Percentiles rank a stretch among this genome's conserved stretches.
Conservation (phyloP, 1,140 invertebrate genomes). For the Bradysia coprophila region DNA sequence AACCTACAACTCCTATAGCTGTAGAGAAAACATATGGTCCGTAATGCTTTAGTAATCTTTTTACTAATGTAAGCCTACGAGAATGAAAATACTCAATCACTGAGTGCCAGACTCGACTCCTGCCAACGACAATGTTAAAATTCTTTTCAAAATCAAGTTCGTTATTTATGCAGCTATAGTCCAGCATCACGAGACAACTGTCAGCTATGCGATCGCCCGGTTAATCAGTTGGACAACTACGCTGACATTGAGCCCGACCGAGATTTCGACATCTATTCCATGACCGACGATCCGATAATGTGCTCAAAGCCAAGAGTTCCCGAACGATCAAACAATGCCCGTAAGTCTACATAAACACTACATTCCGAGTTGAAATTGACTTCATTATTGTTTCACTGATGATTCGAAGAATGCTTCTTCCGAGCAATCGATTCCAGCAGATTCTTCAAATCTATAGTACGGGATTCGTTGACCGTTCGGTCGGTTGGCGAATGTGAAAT, state of each 20-base stretch:
- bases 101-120: no score
- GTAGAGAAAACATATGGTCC: no score
- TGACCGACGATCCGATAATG: constrained; percentile 33
- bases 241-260: constrained; percentile 50
- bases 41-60: no score
- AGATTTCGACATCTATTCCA: constrained; percentile 60
- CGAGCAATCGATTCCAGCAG: constrained; percentile 48
- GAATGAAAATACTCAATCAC: no score
- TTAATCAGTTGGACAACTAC: constrained; percentile 46
- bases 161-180: constrained; percentile 11
- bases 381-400: neutral
- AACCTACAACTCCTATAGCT: no score
- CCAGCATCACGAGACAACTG: constrained; percentile 40
- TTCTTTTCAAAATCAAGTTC: no score
- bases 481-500: constrained; percentile 56
- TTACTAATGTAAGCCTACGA: no score
- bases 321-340: constrained; percentile 11
- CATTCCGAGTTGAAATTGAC: neutral
- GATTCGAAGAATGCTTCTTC: constrained; percentile 61
- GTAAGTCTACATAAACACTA: constrained; percentile 9
- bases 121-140: no score
- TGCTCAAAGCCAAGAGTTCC: constrained; percentile 20
- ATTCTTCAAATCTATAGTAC: constrained; percentile 36
- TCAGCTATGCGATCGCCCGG: constrained; percentile 44
- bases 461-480: constrained; percentile 39